A percentile compares a stretch with the other conserved stretches of the same genome.
phyloP scores from a whole-genome alignment of 1,140 invertebrate species.

The Drosophila serrata region DNA sequence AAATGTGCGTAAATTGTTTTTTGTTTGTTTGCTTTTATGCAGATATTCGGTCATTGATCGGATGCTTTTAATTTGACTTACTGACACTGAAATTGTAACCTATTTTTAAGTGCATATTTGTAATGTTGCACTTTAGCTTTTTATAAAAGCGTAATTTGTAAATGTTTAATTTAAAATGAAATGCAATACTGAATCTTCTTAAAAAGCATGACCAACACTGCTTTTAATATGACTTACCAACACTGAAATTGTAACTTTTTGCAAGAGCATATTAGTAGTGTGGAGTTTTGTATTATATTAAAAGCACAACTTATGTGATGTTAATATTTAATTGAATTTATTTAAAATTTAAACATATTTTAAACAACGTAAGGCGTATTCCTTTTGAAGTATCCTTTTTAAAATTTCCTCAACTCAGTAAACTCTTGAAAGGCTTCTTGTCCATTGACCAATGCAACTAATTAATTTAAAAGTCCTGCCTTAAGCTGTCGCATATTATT shows the following conservation, averaged over 20 bases:
- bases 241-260: neutral
- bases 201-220: neutral
- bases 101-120: neutral
- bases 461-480: neutral
- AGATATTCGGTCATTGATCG: slow-evolving; percentile 14
- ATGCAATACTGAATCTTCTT: neutral
- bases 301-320: too few relatives aligned
- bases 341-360: too few relatives aligned
- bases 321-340: too few relatives aligned
- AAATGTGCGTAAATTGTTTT: slow-evolving; percentile 40
- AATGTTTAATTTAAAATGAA: neutral
- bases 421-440: neutral
- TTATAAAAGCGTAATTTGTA: neutral
- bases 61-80: slow-evolving; percentile 9
- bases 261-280: too few relatives aligned
- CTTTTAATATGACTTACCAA: slow-evolving; percentile 4
- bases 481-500: neutral
- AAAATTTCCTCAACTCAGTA: neutral
- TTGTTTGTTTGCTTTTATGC: neutral
- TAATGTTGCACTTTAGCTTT: rapidly evolving
- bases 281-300: too few relatives aligned
- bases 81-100: neutral
- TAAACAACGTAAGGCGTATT: too few relatives aligned
- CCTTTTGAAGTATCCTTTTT: too few relatives aligned
- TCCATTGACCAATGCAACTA: neutral